Percentiles rank a stretch among this genome's conserved stretches.
Evolutionary conservation across 2,113 vertebrate species (phyloP).

Genomic region (Nestor notabilis): DNA sequence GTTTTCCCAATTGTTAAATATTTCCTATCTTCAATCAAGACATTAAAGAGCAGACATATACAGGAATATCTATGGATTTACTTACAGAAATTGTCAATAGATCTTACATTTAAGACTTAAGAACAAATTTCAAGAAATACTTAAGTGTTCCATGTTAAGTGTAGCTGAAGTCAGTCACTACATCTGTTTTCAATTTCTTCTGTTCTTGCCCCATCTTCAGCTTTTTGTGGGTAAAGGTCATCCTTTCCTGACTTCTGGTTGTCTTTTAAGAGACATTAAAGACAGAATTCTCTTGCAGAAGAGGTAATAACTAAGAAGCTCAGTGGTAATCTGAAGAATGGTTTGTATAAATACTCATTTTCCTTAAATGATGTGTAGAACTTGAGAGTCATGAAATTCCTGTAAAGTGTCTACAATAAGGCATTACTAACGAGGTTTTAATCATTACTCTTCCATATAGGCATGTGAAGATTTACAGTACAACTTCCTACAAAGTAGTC

Average conservation of each 20-base stretch:
- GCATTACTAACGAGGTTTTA: not conserved
- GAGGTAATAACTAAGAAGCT: not conserved
- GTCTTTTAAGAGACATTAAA: not conserved
- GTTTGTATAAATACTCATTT: not conserved
- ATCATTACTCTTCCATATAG: conserved; percentile 68
- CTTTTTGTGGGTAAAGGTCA: not conserved
- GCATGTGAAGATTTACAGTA: conserved; percentile 97
- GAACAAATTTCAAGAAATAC: not conserved
- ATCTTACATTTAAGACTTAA: not conserved
- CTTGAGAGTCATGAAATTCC: not conserved
- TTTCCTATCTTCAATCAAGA: not conserved
- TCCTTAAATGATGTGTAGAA: not conserved
- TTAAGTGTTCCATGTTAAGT: not conserved
- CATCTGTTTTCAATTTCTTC: not conserved
- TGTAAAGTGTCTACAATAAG: not conserved
- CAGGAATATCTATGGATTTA: not conserved
- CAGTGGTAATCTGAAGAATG: not conserved
- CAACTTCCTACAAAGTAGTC: conserved; percentile 92
- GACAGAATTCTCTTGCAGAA: not conserved
- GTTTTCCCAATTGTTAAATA: not conserved
- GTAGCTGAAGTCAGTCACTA: not conserved
- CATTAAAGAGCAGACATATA: not conserved
- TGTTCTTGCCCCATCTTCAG: not conserved
- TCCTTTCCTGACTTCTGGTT: not conserved
- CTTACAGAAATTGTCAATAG: not conserved